phyloP scores from a whole-genome alignment of 2,113 vertebrate species.

The Cacatua alba region DNA sequence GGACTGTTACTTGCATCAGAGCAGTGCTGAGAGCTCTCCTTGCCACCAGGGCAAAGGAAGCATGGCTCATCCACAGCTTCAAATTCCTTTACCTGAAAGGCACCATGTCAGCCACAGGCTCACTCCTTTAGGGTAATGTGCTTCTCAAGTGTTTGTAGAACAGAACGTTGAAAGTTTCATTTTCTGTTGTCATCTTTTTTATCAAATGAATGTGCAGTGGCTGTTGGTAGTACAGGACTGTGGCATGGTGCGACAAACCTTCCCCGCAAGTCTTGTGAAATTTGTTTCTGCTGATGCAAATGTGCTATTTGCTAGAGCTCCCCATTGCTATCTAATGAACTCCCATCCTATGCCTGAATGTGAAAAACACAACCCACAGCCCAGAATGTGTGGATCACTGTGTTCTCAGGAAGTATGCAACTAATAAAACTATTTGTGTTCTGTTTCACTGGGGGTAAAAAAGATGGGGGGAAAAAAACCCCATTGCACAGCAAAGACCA shows the following conservation, averaged over 20 bases:
- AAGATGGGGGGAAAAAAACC: neutral
- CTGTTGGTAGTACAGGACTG: neutral
- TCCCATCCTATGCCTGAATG: constrained; percentile 2
- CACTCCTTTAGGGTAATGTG: neutral
- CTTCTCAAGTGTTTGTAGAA: neutral
- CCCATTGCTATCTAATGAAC: constrained; percentile 52
- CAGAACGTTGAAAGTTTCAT: constrained; percentile 38
- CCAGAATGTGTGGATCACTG: constrained; percentile 44
- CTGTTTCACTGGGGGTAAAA: neutral
- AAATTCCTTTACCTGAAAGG: neutral
- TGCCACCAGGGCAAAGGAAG: neutral
- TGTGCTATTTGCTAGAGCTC: neutral
- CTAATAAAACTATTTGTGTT: constrained; percentile 31
- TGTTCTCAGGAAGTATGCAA: constrained; percentile 67
- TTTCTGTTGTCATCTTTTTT: constrained; percentile 3
- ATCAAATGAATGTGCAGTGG: neutral
- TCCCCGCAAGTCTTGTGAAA: neutral
- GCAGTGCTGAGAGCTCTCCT: neutral
- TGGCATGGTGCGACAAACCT: neutral
- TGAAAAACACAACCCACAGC: constrained; percentile 53
- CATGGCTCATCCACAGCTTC: neutral
- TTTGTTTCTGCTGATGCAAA: constrained; percentile 33
- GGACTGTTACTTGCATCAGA: neutral
- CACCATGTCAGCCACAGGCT: neutral
- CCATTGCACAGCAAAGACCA: neutral